Percentiles rank a stretch among this genome's conserved stretches.
These are phyloP conservation scores for Patiria pectinifera DNA, from an alignment of 53 echinoderm and acorn worm genomes.

Conservation along the genomic window DNA sequence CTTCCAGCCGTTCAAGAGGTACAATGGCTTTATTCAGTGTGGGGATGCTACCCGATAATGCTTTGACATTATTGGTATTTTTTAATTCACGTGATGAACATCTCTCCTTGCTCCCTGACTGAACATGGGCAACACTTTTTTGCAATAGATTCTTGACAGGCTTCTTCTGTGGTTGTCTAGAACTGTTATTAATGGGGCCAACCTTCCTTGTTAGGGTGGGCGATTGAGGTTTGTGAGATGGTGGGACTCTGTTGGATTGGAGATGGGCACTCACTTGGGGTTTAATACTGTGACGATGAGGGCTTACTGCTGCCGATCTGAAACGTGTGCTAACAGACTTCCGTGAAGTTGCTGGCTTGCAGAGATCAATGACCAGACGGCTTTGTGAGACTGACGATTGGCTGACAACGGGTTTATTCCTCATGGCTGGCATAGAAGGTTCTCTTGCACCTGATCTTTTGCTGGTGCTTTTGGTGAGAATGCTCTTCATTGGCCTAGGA, in stretches of 20 bases:
- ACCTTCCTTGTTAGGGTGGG: neutral
- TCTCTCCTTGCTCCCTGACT: neutral
- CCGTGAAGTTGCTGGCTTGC: neutral
- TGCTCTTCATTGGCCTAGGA: neutral
- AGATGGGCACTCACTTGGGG: neutral
- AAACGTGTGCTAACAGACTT: conserved; percentile 2
- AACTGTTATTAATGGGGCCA: neutral
- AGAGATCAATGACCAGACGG: conserved; percentile 10
- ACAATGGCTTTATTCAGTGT: neutral
- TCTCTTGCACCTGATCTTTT: neutral
- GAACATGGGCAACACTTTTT: neutral
- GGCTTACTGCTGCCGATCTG: neutral
- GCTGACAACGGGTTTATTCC: neutral
- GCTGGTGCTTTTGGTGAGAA: conserved; percentile 20
- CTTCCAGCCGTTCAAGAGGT: conserved; percentile 5
- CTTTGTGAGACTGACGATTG: neutral
- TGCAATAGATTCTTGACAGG: neutral
- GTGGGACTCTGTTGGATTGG: neutral
- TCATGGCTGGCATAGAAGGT: too few relatives aligned
- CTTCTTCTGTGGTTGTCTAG: neutral
- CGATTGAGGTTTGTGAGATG: conserved; percentile 5
- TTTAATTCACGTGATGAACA: neutral
- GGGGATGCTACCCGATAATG: neutral
- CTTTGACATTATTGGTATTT: neutral
- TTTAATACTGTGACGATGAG: neutral